A percentile compares a stretch with the other conserved stretches of the same genome.
Evolutionary conservation across 2,113 vertebrate species (phyloP).

Genomic region (Myrmecobius fasciatus): DNA sequence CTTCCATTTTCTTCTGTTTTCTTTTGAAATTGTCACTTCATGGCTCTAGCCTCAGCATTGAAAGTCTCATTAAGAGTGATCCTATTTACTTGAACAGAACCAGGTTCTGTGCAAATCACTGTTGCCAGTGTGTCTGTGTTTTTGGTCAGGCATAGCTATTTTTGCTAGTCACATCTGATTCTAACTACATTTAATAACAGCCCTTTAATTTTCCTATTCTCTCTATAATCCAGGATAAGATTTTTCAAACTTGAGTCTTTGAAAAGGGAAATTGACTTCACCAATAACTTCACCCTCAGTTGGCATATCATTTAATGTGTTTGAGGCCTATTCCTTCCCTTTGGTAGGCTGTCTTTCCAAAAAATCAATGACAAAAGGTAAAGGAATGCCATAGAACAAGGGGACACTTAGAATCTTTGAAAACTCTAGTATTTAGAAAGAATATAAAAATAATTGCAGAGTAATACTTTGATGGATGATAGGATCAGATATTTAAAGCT

Average conservation of each 20-base stretch:
- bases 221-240: background rate
- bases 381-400: background rate
- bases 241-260: conserved; percentile 52
- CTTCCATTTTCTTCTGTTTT: conserved; percentile 73
- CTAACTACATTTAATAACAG: conserved; percentile 52
- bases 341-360: background rate
- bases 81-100: conserved; percentile 44
- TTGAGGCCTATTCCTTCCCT: background rate
- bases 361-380: background rate
- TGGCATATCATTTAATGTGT: background rate
- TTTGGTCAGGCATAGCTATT: conserved; percentile 17
- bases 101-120: background rate
- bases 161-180: conserved; percentile 59
- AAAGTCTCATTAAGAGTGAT: conserved; percentile 68
- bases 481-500: background rate
- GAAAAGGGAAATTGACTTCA: conserved; percentile 30
- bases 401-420: background rate
- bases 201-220: conserved; percentile 40
- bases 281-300: conserved; percentile 33
- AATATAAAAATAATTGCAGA: background rate
- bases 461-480: background rate
- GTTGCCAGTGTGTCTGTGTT: conserved; percentile 7
- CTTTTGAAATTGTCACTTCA: conserved; percentile 72
- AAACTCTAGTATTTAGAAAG: background rate
- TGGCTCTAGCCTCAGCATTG: conserved; percentile 34